Percentiles rank a stretch among this genome's conserved stretches.
phyloP scores from a whole-genome alignment of 2,113 vertebrate species.

The Protomyctophum bolini region DNA sequence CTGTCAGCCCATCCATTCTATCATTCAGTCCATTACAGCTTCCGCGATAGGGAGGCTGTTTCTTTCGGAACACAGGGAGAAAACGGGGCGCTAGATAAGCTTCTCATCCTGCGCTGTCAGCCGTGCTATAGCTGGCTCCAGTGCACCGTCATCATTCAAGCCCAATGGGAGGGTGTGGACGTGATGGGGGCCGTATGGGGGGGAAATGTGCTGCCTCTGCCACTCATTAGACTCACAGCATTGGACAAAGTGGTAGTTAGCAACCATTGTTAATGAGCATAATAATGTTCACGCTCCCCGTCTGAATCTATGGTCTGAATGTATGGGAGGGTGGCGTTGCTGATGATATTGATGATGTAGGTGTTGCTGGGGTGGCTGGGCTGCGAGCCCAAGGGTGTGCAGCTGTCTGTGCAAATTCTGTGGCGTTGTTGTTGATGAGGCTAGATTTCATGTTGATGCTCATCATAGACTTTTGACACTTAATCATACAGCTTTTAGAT shows the following conservation, averaged over 20 bases:
- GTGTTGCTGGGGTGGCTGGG: neutral
- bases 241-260: constrained; percentile 54
- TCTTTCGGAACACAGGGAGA: neutral
- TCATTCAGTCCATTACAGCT: neutral
- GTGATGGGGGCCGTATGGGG: neutral
- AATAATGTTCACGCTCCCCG: constrained; percentile 3
- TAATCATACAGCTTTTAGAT: neutral
- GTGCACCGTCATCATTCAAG: neutral
- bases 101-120: neutral
- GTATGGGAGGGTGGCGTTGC: neutral
- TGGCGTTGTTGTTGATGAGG: neutral
- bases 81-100: neutral
- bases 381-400: neutral
- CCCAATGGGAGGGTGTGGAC: neutral
- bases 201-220: constrained; percentile 12
- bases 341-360: neutral
- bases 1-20: neutral
- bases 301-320: neutral
- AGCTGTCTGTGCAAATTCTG: neutral
- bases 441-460: neutral
- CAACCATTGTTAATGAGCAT: constrained; percentile 21
- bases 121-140: neutral
- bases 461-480: neutral
- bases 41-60: neutral
- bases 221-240: constrained; percentile 45